Evolutionary conservation across 2,113 vertebrate species (phyloP), one percentile per base, ranked within the genome.

Genomic region (Psittacara wagleri): DNA sequence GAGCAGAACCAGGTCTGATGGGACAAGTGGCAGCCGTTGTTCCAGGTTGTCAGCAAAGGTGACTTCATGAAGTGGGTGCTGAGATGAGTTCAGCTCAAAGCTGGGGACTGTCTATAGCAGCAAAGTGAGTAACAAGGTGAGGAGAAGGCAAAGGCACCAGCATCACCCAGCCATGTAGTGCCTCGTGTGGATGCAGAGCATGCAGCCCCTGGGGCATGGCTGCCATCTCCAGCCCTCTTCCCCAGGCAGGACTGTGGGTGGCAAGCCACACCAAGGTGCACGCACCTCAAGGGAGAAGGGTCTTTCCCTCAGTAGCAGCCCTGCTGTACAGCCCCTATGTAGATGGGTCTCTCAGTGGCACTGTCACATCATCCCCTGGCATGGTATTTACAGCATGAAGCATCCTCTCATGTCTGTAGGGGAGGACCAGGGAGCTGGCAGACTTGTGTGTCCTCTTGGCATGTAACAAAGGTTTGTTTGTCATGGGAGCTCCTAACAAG

Each of bases 151-250:
- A 27, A 49, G 0, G 0, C 4, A 1, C 8, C 75, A 68, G 37
- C 43, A 22, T 18, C 55, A 72, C 25, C 41, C 46, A 48, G 46
- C 29, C 23, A 11, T 0, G 0, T 18, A 23, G 25, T 67, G 24
- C 11, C 16, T n/a, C 28, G 49, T 19, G 25, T 1, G 61, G 33
- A 4, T 41, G 15, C 49, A 75, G 44, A 48, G 70, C 66, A 23
- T 3, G 4, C 28, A 82, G 35, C 44, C 11, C 10, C 0, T 1
- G 20, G 8, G 88, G 46, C 7, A 0, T 4, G 12, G 59, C 31
- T 78, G 68, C 44, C 39, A 37, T 4, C 35, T 46, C 52, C 64
- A 89, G 12, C 29, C 35, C 54, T 25, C 31, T 76, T 48, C 17
- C 57, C 14, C 29, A 33, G 46, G 8, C 15, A 8, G 27, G 31